A percentile compares a stretch with the other conserved stretches of the same genome.
phyloP scores from a whole-genome alignment of 2,113 vertebrate species.

The Calonectris borealis region DNA sequence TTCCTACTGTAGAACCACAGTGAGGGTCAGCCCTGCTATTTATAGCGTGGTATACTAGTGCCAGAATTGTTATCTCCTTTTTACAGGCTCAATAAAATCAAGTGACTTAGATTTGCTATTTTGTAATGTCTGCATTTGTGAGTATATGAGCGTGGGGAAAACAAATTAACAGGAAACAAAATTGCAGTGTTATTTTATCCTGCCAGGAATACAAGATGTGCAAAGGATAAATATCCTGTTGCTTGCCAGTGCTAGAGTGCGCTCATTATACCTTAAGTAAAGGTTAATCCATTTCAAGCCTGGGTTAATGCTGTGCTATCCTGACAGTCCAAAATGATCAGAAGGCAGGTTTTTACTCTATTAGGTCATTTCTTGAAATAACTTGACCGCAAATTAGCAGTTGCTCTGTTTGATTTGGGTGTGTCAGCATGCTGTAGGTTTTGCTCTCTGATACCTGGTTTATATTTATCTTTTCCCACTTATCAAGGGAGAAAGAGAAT shows the following conservation, averaged over 20 bases:
- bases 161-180: constrained; percentile 42
- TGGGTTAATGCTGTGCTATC: constrained; percentile 9
- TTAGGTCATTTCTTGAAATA: constrained; percentile 14
- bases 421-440: not conserved
- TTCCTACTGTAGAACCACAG: not conserved
- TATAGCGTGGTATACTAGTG: not conserved
- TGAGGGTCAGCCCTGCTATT: not conserved
- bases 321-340: not conserved
- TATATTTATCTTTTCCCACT: not conserved
- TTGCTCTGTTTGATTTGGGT: not conserved
- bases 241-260: not conserved
- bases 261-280: constrained; percentile 7
- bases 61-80: constrained; percentile 41
- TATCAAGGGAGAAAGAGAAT: not conserved
- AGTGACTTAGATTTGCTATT: constrained; percentile 4
- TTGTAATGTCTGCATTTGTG: constrained; percentile 1
- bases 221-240: constrained; percentile 21
- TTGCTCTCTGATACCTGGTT: not conserved
- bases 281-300: constrained; percentile 46
- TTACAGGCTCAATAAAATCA: constrained; percentile 35
- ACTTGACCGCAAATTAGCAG: not conserved
- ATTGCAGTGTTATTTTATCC: constrained; percentile 27
- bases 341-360: not conserved
- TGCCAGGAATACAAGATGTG: not conserved
- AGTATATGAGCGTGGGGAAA: constrained; percentile 9